phyloP scores from a whole-genome alignment of 1,140 invertebrate species.

The Drusus annulatus region DNA sequence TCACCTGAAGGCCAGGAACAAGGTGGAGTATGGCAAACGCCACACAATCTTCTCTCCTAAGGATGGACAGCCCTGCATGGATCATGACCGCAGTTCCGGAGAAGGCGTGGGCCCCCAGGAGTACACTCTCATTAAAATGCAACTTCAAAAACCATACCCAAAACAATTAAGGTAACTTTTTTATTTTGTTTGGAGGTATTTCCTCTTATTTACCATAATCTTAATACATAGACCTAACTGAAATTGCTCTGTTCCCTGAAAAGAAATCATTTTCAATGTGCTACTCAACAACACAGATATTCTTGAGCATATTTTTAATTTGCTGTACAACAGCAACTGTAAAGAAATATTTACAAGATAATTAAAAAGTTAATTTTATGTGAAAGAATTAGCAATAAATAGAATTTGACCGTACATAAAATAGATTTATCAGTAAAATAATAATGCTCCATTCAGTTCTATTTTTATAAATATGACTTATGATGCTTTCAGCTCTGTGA shows the following conservation, averaged over 20 bases:
- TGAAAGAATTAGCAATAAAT: no score
- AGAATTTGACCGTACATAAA: no score
- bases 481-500: conserved; percentile 39
- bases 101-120: conserved; percentile 99
- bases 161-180: conserved; percentile 76
- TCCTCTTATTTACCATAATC: no score
- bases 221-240: no score
- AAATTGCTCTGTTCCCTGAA: no score
- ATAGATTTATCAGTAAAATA: no score
- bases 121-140: conserved; percentile 98
- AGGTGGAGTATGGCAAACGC: conserved; percentile 97
- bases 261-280: no score
- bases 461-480: background rate
- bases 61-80: conserved; percentile 99
- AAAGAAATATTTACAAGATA: no score
- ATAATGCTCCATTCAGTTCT: no score
- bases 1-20: conserved; percentile 88
- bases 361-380: no score
- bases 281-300: background rate
- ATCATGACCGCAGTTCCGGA: conserved; percentile 95
- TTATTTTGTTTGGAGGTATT: background rate
- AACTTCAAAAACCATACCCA: conserved; percentile 83
- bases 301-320: background rate
- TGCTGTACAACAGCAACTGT: no score
- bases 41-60: conserved; percentile 98